A percentile compares a stretch with the other conserved stretches of the same genome.
phyloP scores from a whole-genome alignment of 2,888 invertebrate genomes.

The Drosophila greeni region DNA sequence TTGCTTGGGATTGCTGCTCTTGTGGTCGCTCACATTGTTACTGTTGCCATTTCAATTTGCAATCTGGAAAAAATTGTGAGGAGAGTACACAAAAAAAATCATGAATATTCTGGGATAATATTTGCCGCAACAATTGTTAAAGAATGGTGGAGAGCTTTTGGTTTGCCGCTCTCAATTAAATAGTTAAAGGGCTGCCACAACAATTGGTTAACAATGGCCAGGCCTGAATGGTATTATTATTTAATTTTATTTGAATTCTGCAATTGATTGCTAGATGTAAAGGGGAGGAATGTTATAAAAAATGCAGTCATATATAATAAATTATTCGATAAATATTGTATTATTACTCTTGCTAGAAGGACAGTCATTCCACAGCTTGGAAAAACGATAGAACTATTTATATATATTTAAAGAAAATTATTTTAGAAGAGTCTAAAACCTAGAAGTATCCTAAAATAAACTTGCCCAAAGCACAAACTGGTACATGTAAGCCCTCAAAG shows the following conservation, averaged over 20 bases:
- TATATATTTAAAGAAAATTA: too few relatives aligned
- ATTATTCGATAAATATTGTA: background rate
- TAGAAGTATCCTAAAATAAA: background rate
- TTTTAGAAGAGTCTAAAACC: background rate
- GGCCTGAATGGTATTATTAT: background rate
- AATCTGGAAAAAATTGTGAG: conserved; percentile 49
- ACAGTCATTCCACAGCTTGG: background rate
- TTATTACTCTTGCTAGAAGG: too few relatives aligned
- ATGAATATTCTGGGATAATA: conserved; percentile 25
- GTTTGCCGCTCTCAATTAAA: conserved; percentile 20
- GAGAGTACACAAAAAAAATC: conserved; percentile 5
- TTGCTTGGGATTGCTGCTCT: conserved; percentile 21
- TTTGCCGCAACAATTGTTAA: conserved; percentile 25
- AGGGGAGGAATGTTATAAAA: background rate
- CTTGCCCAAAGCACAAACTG: background rate
- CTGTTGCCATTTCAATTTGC: conserved; percentile 59
- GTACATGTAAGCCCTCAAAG: conserved; percentile 3
- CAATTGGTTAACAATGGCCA: conserved; percentile 2
- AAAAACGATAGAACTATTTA: background rate
- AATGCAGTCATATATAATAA: too few relatives aligned
- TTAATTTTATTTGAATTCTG: background rate
- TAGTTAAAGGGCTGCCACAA: conserved; percentile 7
- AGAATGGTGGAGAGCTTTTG: background rate
- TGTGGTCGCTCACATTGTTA: conserved; percentile 40
- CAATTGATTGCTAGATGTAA: background rate